Base-by-base conservation (phyloP, 2,888 invertebrate species). In the Cataglyphis albicans region DNA sequence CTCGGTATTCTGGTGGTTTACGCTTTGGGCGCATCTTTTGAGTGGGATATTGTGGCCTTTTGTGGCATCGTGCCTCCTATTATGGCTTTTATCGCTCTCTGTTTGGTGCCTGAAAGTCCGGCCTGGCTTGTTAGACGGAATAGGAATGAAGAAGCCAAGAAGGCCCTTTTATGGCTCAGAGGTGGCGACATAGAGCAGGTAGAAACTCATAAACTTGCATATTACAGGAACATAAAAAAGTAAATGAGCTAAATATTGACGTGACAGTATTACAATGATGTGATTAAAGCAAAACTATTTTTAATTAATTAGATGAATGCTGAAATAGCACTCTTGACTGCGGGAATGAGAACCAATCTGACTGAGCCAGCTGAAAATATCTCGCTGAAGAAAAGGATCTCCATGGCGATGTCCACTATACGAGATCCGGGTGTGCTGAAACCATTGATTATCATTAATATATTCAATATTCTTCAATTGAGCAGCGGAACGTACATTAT, bases 401-500 rank as follows among this genome's bases (percentile, higher is more conserved):
- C 86, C 4, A 88, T 90, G 7, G 88, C 86, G 4, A 12, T 91
- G 9, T 88, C 89, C 15, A 89, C 90, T 44, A 88, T 97, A 89
- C 95, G 96, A 41, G 95, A 96, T 74, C 95, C 96, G 0, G 96
- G 96, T 29, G 96, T 97, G 0, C 93, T 97, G 7, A 97, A 97
- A 91, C 97, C 97, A 0, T 95, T 97, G 78, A 93, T 97, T 12
- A 96, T 97, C 65, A 97, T 97, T 90, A 97, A 97, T 91, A 95
- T 96, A 0, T 97, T 97, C 95, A 97, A 97, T 92, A 94, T 97
- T 88, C 95, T 97, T 85, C 97, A 97, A 93, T 96, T 97, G 87
- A 94, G 97, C 59, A 97, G 97, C 5, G 97, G 97, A 70, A 97
- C 97, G 25, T 97, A 97, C 91, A 95, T 97, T 18, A 96, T 97